Evolutionary conservation across 2,797 vertebrate species (phyloP).

Genomic region (Chiroxiphia lanceolata): DNA sequence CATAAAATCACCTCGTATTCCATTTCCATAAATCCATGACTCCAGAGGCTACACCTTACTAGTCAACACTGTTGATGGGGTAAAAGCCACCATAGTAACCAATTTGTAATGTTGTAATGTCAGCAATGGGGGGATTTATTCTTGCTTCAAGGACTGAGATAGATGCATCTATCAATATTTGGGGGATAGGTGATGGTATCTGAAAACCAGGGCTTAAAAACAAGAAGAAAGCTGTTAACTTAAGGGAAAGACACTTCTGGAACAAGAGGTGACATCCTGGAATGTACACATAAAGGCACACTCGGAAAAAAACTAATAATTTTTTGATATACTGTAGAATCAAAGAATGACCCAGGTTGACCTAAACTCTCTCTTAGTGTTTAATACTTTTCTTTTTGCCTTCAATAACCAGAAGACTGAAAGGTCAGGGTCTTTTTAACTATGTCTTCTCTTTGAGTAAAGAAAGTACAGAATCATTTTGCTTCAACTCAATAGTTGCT

Average conservation of each 20-base stretch:
- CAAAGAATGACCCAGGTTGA: background rate
- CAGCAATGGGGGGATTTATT: background rate
- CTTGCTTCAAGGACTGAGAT: background rate
- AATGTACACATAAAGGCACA: background rate
- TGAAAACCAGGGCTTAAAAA: background rate
- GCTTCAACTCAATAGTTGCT: background rate
- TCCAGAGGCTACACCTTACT: background rate
- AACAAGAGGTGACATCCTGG: background rate
- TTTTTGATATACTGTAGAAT: background rate
- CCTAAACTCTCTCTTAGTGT: background rate
- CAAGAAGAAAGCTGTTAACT: background rate
- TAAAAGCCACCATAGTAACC: background rate
- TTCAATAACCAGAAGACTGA: background rate
- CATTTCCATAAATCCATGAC: background rate
- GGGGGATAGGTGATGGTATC: background rate
- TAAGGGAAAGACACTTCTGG: background rate
- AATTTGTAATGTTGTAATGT: background rate
- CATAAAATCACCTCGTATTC: background rate
- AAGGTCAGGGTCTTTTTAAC: background rate
- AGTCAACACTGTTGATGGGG: background rate
- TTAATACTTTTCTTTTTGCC: background rate
- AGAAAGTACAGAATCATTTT: background rate
- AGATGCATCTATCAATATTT: background rate
- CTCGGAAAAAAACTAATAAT: accelerated
- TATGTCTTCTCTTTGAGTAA: background rate